phyloP scores from a whole-genome alignment of 2,888 invertebrate genomes.

The Nymphalis c-album region DNA sequence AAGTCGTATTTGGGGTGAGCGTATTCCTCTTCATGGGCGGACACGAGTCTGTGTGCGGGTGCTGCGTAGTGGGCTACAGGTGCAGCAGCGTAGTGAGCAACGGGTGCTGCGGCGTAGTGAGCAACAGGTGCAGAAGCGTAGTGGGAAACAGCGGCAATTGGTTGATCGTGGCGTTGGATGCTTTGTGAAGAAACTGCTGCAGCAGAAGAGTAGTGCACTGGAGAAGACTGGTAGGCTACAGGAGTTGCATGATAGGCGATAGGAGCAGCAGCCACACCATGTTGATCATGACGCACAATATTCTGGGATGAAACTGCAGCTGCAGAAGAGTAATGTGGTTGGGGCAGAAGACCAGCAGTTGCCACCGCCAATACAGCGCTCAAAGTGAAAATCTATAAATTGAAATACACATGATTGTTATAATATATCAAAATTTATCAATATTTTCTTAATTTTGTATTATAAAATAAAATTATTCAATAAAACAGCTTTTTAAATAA shows the following conservation, averaged over 20 bases:
- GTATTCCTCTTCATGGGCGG: conserved; percentile 52
- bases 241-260: conserved; percentile 45
- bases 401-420: not conserved
- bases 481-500: too few species aligned
- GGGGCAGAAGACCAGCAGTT: conserved; percentile 62
- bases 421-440: not conserved
- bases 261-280: conserved; percentile 43
- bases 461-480: too few species aligned
- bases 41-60: conserved; percentile 60
- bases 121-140: conserved; percentile 46
- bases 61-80: conserved; percentile 47
- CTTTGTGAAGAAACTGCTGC: conserved; percentile 58
- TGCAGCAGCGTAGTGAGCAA: conserved; percentile 42
- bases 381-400: conserved; percentile 42
- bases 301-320: conserved; percentile 69
- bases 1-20: conserved; percentile 80
- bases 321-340: conserved; percentile 62
- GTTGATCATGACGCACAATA: conserved; percentile 54
- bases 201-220: conserved; percentile 54
- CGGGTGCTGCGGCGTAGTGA: conserved; percentile 45
- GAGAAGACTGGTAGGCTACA: conserved; percentile 48
- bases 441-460: too few species aligned
- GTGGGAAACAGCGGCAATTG: conserved; percentile 44
- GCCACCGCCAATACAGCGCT: conserved; percentile 68
- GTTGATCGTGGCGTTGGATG: conserved; percentile 65